These are phyloP conservation scores for Crocuta crocuta DNA, from an alignment of 2,113 vertebrate species.

Conservation along the genomic window DNA sequence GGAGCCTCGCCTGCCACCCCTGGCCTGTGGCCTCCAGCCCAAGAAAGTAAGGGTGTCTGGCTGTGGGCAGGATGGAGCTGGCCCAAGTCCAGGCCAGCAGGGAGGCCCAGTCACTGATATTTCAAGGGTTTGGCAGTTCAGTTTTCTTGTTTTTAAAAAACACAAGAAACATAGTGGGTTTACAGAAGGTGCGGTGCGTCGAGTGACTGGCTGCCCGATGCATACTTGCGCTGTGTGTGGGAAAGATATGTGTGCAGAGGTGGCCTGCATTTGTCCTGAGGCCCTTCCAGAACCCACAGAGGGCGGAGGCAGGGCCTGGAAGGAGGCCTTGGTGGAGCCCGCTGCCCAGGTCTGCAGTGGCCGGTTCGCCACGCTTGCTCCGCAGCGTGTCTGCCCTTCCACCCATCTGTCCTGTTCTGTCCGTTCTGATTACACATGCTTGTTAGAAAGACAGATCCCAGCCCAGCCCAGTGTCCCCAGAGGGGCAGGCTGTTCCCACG, in stretches of 20 bases:
- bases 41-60: neutral
- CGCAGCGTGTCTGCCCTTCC: neutral
- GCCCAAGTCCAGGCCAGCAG: neutral
- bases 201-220: neutral
- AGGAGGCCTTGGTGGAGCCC: neutral
- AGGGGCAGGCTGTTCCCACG: neutral
- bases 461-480: neutral
- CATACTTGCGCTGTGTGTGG: rapidly evolving
- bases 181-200: neutral
- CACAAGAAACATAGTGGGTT: neutral
- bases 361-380: neutral
- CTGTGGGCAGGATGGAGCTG: neutral
- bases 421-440: neutral
- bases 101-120: neutral
- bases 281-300: neutral
- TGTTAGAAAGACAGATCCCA: neutral
- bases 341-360: neutral
- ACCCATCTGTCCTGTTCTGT: neutral
- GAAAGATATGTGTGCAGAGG: neutral
- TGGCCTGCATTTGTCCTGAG: neutral
- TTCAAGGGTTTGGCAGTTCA: neutral
- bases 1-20: neutral
- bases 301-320: neutral
- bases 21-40: neutral
- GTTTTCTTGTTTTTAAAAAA: neutral